Evolutionary conservation across 2,797 vertebrate species (phyloP).

Genomic region (Holocentrus rufus): DNA sequence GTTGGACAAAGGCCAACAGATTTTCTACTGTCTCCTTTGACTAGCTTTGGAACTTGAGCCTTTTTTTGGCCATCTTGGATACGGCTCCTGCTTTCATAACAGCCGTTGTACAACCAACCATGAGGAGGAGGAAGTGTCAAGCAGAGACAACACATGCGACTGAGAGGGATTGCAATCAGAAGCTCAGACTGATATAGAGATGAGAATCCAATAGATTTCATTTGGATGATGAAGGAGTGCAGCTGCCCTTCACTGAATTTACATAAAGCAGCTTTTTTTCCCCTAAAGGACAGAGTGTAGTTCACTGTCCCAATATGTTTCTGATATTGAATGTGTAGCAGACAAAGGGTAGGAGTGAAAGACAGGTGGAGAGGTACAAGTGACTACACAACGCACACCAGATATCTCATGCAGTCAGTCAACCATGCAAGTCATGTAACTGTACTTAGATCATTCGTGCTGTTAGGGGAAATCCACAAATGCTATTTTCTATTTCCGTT

Average conservation of each 20-base stretch:
- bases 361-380: background rate
- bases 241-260: background rate
- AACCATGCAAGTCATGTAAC: background rate
- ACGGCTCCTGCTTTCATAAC: conserved; percentile 71
- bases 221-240: conserved; percentile 20
- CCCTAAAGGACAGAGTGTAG: background rate
- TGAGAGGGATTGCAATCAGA: conserved; percentile 57
- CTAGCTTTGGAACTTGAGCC: conserved; percentile 37
- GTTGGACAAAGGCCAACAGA: conserved; percentile 15
- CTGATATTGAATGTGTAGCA: background rate
- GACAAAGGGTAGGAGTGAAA: background rate
- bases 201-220: conserved; percentile 30
- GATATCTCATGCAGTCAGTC: background rate
- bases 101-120: conserved; percentile 70
- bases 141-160: conserved; percentile 78
- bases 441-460: background rate
- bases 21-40: conserved; percentile 38
- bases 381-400: background rate
- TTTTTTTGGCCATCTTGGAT: conserved; percentile 58
- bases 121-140: conserved; percentile 78
- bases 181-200: conserved; percentile 34
- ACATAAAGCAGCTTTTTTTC: background rate
- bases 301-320: background rate
- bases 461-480: background rate
- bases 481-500: too few species aligned